A percentile compares a stretch with the other conserved stretches of the same genome.
These are phyloP conservation scores for Dinoponera quadriceps DNA, from an alignment of 1,140 invertebrate species.

Conservation along the genomic window DNA sequence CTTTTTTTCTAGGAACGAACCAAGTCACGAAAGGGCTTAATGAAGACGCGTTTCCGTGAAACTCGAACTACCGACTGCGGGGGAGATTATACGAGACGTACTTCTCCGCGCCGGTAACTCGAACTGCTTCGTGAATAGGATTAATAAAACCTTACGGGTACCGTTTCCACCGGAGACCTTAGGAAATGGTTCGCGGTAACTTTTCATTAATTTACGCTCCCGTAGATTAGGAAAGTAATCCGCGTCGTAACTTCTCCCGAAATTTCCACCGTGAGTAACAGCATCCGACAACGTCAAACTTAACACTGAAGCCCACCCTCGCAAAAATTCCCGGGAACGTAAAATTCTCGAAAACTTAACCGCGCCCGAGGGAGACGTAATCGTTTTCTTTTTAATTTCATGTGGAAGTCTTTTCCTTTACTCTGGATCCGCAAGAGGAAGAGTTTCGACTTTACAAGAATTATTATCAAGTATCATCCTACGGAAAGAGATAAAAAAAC, in stretches of 20 bases:
- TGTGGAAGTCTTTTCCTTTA: neutral
- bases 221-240: constrained; percentile 58
- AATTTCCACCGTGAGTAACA: constrained; percentile 13
- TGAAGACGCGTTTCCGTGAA: constrained; percentile 66
- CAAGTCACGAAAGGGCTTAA: constrained; percentile 47
- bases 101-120: constrained; percentile 49
- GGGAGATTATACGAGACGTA: constrained; percentile 60
- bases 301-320: neutral
- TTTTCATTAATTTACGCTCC: constrained; percentile 57
- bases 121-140: constrained; percentile 71
- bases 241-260: constrained; percentile 40
- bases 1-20: constrained; percentile 39
- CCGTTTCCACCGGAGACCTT: constrained; percentile 34
- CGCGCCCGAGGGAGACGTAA: neutral
- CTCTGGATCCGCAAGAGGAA: too few relatives aligned
- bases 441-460: too few relatives aligned
- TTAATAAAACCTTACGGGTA: constrained; percentile 68
- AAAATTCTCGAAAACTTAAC: constrained; percentile 3
- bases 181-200: constrained; percentile 39
- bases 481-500: too few relatives aligned
- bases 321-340: constrained; percentile 21
- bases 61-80: constrained; percentile 47
- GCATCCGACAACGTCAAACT: constrained; percentile 38
- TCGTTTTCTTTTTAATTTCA: neutral
- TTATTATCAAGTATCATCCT: too few relatives aligned